Evolutionary conservation across 92 coral and sea anemone genomes (phyloP), one percentile per base, ranked within the genome.

Genomic region (Siderastrea radians): DNA sequence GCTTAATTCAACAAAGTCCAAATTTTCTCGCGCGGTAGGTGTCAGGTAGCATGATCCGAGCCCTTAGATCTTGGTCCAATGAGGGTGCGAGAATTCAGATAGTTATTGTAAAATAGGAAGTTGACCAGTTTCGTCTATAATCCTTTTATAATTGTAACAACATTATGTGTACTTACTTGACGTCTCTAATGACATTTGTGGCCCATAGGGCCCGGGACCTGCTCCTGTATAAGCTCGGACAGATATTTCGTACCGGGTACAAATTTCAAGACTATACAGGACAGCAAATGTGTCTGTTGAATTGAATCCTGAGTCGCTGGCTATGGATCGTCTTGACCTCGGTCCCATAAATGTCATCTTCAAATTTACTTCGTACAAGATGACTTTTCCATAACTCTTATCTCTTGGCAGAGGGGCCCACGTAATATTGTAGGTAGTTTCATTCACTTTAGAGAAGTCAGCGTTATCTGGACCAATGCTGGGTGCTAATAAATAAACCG

Each of bases 201-300:
- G 43, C 16, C 80, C 68, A 72, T 84, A 84, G 16, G 93, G 93
- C 46, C 93, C 93, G 70, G 86, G 80, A 17, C 93, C 85, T 2
- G 60, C 79, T n/a, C 16, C 17, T 3, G 93, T 90, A 46, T 46
- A 77, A 16, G 86, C 93, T 6, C 93, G 59, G 44, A 90, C 89
- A 62, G 71, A 68, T 38, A 90, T 53, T 10, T 54, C 15, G 70
- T 90, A 90, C 11, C 16, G 85, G 38, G 93, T 68, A 84, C 93
- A 84, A 17, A 70, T 43, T 4, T 1, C 13, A 10, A 90, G 47
- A 55, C 53, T 80, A 48, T 51, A 11, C 46, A 90, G 26, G 44
- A 75, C 17, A 51, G 50, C 75, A n/a, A 78, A 72, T 50, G 85
- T 73, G 11, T 49, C 54, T 12, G 88, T 13, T 8, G 88, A 58